Evolutionary conservation across 2,797 vertebrate genomes (phyloP), one percentile per base, ranked within the genome.

Genomic region (Macrochelys suwanniensis): DNA sequence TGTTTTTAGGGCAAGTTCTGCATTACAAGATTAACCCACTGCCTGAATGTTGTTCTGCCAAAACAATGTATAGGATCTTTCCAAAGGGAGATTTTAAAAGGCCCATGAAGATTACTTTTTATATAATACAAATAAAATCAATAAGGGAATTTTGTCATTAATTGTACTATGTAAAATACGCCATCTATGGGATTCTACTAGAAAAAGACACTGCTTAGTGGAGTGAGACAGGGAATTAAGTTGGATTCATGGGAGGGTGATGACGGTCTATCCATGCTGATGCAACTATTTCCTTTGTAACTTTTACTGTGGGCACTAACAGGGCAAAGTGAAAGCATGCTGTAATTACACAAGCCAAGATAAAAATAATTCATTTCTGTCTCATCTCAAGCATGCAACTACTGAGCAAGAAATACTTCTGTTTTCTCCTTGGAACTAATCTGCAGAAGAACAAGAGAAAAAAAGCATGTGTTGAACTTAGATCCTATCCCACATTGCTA

Each of bases 341-440:
- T 65, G 13, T 56, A 90, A 50, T 87, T 82, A 23, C 12, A 12
- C 4, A 1, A 31, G 12, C 89, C 37, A 87, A 61, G 57, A 80
- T 93, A 88, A 84, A 81, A 33, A 42, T 71, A 19, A 11, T 89
- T 19, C 2, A 28, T 93, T 94, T 93, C n/a, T 90, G 4, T 93
- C 1, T 53, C 90, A 33, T 15, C 68, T 59, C 57, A 59, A 59
- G 12, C 12, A 59, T 59, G 57, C 28, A 31, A 59, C 57, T 59
- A 31, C 26, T 31, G 11, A 59, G 28, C 57, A 31, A 59, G 31
- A 31, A 28, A 59, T 59, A 59, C 26, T 59, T 59, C 26, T 59
- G 26, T 59, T 59, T 31, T 59, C 57, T 59, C 28, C 57, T 59
- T 59, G 11, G 57, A 59, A 59, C 57, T 31, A 59, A 59, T 28